These are phyloP conservation scores for Ageneiosus marmoratus DNA, from an alignment of 2,113 vertebrate species.

Conservation along the genomic window DNA sequence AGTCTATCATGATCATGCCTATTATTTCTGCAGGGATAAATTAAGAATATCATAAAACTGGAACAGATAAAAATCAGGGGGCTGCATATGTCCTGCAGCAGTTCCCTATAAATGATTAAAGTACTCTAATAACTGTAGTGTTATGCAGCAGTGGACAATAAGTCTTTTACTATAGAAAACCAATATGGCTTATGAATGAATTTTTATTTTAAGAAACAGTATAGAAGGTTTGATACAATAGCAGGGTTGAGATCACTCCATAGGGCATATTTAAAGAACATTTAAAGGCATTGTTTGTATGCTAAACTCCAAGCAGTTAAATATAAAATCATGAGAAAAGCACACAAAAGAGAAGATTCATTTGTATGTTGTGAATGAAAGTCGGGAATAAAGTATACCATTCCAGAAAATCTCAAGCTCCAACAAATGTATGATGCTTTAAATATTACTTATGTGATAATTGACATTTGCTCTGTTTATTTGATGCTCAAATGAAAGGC, in stretches of 20 bases:
- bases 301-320: neutral
- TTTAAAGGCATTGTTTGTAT: too few species aligned
- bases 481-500: neutral
- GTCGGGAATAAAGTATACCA: neutral
- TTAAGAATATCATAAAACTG: neutral
- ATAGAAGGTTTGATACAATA: too few species aligned
- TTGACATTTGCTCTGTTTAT: neutral
- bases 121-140: conserved; percentile 1
- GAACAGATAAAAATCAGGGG: neutral
- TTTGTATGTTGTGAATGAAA: neutral
- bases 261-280: too few species aligned
- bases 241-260: too few species aligned
- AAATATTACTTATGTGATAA: neutral
- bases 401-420: neutral
- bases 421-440: neutral
- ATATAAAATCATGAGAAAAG: neutral
- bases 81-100: neutral
- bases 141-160: conserved; percentile 8
- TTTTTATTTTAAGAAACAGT: conserved; percentile 20
- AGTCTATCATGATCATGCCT: neutral
- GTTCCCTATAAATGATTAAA: neutral
- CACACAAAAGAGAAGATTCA: neutral
- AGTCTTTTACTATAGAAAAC: neutral
- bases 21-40: neutral
- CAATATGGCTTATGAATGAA: conserved; percentile 14